These are phyloP conservation scores for Neuroscelio doddi DNA, from an alignment of 2,888 invertebrate genomes.

Conservation along the genomic window DNA sequence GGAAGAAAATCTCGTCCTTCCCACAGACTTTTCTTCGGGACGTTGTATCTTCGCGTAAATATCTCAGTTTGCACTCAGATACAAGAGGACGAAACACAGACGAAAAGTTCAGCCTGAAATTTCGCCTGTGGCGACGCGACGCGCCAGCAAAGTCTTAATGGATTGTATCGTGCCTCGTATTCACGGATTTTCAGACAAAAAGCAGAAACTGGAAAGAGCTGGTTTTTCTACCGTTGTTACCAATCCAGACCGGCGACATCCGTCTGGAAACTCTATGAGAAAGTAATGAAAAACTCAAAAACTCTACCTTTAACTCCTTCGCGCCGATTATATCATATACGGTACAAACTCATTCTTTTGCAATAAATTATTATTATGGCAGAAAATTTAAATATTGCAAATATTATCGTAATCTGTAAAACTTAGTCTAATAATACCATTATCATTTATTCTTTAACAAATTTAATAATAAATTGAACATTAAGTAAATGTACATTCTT, in stretches of 20 bases:
- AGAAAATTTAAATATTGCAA: too few relatives aligned
- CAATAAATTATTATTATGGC: too few relatives aligned
- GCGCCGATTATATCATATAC: too few relatives aligned
- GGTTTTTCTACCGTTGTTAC: slow-evolving; percentile 22
- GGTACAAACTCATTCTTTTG: too few relatives aligned
- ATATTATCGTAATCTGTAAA: too few relatives aligned
- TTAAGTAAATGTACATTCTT: too few relatives aligned
- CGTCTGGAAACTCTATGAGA: slow-evolving; percentile 24
- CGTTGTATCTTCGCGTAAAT: slow-evolving; percentile 49
- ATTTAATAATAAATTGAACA: too few relatives aligned
- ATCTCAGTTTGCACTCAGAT: slow-evolving; percentile 62
- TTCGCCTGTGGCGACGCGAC: slow-evolving; percentile 58
- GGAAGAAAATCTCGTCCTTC: slow-evolving; percentile 47
- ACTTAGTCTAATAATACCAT: too few relatives aligned
- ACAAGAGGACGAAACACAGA: slow-evolving; percentile 52
- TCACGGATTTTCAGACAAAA: slow-evolving; percentile 51
- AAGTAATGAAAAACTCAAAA: slow-evolving; percentile 28
- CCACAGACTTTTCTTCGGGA: slow-evolving; percentile 50
- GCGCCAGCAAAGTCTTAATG: slow-evolving; percentile 63
- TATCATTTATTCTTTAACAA: too few relatives aligned
- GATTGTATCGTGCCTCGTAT: slow-evolving; percentile 62
- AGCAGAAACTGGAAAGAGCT: slow-evolving; percentile 42
- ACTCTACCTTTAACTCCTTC: too few relatives aligned
- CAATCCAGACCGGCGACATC: slow-evolving; percentile 37
- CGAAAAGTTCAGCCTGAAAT: slow-evolving; percentile 63